These are phyloP conservation scores for Pachypanchax playfairii DNA, from an alignment of 2,113 vertebrate genomes.

Conservation along the genomic window DNA sequence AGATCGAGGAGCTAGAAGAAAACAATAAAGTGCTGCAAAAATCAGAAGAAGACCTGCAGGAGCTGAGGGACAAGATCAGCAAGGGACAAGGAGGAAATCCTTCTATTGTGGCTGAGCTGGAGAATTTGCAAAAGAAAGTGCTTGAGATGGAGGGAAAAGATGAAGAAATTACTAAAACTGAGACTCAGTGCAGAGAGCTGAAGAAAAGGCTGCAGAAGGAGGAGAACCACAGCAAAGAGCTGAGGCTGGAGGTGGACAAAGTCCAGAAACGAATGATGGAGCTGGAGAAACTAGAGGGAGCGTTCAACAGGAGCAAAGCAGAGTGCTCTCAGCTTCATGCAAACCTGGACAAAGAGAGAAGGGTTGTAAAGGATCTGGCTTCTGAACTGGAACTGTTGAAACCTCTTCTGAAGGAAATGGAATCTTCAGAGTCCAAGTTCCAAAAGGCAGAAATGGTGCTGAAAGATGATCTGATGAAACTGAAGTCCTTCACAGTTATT, in stretches of 20 bases:
- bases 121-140: conserved; percentile 90
- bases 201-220: conserved; percentile 89
- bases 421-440: conserved; percentile 84
- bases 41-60: conserved; percentile 90
- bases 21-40: conserved; percentile 86
- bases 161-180: conserved; percentile 92
- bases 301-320: conserved; percentile 86
- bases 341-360: conserved; percentile 90
- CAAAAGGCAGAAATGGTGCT: conserved; percentile 87
- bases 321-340: conserved; percentile 87
- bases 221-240: conserved; percentile 85
- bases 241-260: conserved; percentile 91
- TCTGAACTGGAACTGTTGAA: conserved; percentile 88
- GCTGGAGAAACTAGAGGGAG: conserved; percentile 89
- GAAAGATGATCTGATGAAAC: conserved; percentile 91
- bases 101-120: conserved; percentile 89
- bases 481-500: conserved; percentile 94
- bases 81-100: conserved; percentile 91
- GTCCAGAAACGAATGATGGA: conserved; percentile 92
- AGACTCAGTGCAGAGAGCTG: conserved; percentile 89
- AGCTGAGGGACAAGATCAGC: conserved; percentile 90
- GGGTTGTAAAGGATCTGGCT: conserved; percentile 84
- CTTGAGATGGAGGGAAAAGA: conserved; percentile 98
- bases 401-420: conserved; percentile 86
- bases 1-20: conserved; percentile 91